Percentiles rank a stretch among this genome's conserved stretches.
Evolutionary conservation across 2,113 vertebrate species (phyloP).

Genomic region (Motacilla alba): DNA sequence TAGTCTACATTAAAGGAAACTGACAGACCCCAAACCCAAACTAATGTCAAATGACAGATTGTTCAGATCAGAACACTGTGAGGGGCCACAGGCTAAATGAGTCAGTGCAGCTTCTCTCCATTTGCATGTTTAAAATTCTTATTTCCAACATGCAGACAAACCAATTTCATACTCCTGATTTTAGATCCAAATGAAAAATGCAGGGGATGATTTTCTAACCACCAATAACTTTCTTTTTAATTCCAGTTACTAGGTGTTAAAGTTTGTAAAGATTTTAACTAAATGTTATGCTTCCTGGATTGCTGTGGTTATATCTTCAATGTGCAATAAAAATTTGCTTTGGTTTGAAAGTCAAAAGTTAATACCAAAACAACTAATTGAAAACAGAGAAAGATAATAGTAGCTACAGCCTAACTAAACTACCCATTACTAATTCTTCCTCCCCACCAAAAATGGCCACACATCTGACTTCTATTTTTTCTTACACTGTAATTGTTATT

Average conservation of each 20-base stretch:
- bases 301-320: background rate
- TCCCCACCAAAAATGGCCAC: background rate
- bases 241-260: background rate
- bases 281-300: background rate
- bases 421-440: background rate
- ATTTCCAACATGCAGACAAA: background rate
- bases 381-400: background rate
- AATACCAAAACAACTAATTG: background rate
- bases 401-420: background rate
- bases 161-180: conserved; percentile 10
- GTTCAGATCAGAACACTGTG: conserved; percentile 5
- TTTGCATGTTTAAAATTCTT: conserved; percentile 4
- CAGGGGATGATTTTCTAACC: background rate
- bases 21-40: conserved; percentile 2
- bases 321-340: background rate
- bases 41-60: conserved; percentile 62
- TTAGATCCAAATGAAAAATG: background rate
- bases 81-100: conserved; percentile 41
- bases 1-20: conserved; percentile 26
- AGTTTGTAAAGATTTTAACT: background rate
- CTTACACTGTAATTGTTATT: background rate
- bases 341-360: background rate
- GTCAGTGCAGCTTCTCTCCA: background rate
- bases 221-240: background rate
- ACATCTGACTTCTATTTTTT: background rate